Evolutionary conservation across 1,140 invertebrate genomes (phyloP), one percentile per base, ranked within the genome.

Genomic region (Drosophila burlai): DNA sequence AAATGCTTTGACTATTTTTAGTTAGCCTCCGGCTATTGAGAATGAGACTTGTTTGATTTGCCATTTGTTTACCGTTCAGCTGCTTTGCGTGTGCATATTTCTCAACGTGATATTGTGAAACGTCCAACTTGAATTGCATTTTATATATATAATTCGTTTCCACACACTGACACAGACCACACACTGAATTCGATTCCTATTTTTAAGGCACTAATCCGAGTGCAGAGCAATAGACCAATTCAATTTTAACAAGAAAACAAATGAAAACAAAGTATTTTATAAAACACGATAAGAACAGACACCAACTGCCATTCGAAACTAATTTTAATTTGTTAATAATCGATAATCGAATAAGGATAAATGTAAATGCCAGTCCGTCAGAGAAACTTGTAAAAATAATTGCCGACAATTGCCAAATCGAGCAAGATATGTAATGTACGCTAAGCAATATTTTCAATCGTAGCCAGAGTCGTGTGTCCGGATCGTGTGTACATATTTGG

Each of bases 51-150:
- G 59, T 50, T 69, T 86, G 34, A 72, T 72, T 86, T 86, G 65
- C 75, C 80, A 83, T 83, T 87, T 80, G 74, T 72, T 77, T 69
- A 45, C 64, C 67, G 45, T 79, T 81, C 49, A 72, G 72, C 77
- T 84, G 61, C 74, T 85, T 83, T 87, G 50, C 80, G 50, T 84
- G 78, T 50, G 67, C 68, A 74, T 81, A 83, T 84, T 89, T 90
- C 79, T 74, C 74, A 90, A 82, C 86, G 85, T 90, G 85, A 90
- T 90, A 90, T 85, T 90, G 79, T 74, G 66, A 90, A 67, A 85
- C 85, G 85, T 90, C 85, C 85, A 90, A 90, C 76, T 82, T 90
- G 79, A 90, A 90, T 90, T 90, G 85, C 85, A 69, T 78, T 85
- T 90, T 83, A 90, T 63, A 77, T 73, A 72, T 38, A 57, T 38